Evolutionary conservation across 2,797 vertebrate genomes (phyloP).

Genomic region (Phalloptychus januarius): DNA sequence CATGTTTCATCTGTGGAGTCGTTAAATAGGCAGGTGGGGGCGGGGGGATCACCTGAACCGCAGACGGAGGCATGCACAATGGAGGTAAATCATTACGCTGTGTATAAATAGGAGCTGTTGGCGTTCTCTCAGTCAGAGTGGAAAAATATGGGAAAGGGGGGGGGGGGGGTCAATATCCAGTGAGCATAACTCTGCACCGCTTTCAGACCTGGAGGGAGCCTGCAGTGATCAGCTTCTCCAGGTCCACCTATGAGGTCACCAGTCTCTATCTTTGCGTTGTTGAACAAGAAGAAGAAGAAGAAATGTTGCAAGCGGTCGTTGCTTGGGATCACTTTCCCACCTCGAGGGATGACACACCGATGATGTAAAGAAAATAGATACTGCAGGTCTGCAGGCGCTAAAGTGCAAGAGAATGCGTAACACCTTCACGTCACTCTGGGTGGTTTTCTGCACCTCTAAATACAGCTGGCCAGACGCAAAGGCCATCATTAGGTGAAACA

Average conservation of each 20-base stretch:
- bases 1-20: constrained; percentile 61
- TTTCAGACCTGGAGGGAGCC: constrained; percentile 18
- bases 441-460: constrained; percentile 13
- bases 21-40: constrained; percentile 54
- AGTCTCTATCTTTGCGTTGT: constrained; percentile 26
- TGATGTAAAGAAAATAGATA: constrained; percentile 11
- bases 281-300: background rate
- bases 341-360: background rate
- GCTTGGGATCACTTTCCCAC: constrained; percentile 44
- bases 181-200: constrained; percentile 58
- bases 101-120: constrained; percentile 46
- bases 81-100: constrained; percentile 54
- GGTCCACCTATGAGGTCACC: constrained; percentile 35
- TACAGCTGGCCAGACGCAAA: constrained; percentile 3
- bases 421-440: constrained; percentile 2
- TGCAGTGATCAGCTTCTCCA: constrained; percentile 7
- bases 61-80: constrained; percentile 50
- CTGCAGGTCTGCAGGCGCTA: constrained; percentile 19
- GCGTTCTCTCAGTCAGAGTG: constrained; percentile 36
- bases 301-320: constrained; percentile 45
- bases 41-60: constrained; percentile 60
- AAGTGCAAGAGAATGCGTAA: constrained; percentile 11
- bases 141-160: constrained; percentile 8
- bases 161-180: constrained; percentile 49
- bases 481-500: background rate